Conservation (phyloP, 2,797 vertebrate genomes). For the Gallinago solitaria region DNA sequence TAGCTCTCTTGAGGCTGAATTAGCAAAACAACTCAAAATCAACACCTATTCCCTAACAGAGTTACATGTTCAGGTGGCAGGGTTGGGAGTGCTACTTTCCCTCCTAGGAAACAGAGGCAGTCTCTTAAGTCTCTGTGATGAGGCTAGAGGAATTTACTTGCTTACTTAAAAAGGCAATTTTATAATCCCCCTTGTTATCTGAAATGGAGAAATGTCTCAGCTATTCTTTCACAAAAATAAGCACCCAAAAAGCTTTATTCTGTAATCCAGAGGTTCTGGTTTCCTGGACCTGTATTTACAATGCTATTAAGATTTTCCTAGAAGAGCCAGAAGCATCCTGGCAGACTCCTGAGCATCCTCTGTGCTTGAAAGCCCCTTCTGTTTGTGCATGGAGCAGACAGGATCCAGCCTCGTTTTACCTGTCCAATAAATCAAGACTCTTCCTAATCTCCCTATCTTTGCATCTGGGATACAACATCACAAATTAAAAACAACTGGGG, state of each 20-base stretch:
- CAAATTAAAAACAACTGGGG: not conserved
- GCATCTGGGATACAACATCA: not conserved
- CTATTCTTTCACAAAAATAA: not conserved
- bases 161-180: not conserved
- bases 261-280: not conserved
- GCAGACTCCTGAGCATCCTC: not conserved
- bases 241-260: not conserved
- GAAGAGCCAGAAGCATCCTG: not conserved
- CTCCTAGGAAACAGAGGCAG: not conserved
- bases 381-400: not conserved
- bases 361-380: not conserved
- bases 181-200: fast-evolving
- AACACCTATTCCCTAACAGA: not conserved
- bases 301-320: not conserved
- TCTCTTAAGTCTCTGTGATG: not conserved
- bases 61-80: not conserved
- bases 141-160: not conserved
- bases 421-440: not conserved
- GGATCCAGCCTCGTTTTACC: not conserved
- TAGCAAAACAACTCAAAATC: slow-evolving; percentile 18
- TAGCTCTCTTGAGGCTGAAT: not conserved
- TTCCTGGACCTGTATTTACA: not conserved
- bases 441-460: not conserved
- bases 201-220: not conserved
- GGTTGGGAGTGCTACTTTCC: not conserved